These are phyloP conservation scores for Protaetia brevitarsis DNA, from an alignment of 1,140 invertebrate species.

Conservation along the genomic window DNA sequence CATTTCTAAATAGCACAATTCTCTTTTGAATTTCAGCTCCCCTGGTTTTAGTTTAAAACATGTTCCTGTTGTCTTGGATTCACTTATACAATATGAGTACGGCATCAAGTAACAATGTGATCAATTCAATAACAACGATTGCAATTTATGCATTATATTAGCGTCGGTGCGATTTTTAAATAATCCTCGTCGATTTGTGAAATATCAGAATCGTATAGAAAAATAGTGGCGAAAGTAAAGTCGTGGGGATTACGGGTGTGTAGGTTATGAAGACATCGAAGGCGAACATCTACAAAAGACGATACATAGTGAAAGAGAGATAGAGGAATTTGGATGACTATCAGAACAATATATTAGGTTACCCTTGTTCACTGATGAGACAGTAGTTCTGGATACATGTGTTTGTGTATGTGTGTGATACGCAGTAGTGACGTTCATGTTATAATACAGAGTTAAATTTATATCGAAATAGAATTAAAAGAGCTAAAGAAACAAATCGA, in stretches of 20 bases:
- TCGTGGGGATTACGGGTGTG: neutral
- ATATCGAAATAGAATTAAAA: neutral
- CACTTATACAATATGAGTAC: no score
- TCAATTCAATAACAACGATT: no score
- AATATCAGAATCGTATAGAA: conserved; percentile 18
- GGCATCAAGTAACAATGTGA: no score
- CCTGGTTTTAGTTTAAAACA: no score
- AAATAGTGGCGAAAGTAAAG: neutral
- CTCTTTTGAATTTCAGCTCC: no score
- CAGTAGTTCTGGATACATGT: neutral
- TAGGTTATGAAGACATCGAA: neutral
- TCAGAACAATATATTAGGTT: neutral
- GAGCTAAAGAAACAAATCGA: conserved; percentile 17
- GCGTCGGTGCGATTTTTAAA: no score
- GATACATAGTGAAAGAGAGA: neutral
- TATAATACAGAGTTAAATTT: neutral
- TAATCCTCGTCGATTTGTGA: conserved; percentile 13
- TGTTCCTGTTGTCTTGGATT: no score
- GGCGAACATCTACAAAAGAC: neutral
- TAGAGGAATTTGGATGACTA: conserved; percentile 5
- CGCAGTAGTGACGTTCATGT: neutral
- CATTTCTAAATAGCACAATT: no score
- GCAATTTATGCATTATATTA: conserved; percentile 37
- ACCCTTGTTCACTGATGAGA: neutral
- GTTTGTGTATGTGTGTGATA: neutral